Conservation (phyloP, 2,888 invertebrate species). For the Nephrotoma flavescens region DNA sequence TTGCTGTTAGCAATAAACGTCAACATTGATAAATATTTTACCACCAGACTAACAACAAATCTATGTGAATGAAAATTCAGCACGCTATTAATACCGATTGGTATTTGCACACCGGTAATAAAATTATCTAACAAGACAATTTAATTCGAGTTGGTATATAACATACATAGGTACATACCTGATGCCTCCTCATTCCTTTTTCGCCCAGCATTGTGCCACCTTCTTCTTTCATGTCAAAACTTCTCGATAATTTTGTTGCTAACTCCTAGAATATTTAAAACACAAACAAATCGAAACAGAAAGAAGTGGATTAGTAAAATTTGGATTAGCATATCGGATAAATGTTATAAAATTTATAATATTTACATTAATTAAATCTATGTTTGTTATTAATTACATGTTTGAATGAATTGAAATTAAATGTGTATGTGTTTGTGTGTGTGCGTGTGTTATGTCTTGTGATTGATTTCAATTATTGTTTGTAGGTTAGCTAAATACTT, state of each 20-base stretch:
- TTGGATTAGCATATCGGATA: not conserved
- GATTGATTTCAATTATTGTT: not conserved
- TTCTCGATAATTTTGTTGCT: slow-evolving; percentile 73
- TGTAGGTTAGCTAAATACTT: too few species aligned
- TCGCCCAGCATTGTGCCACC: slow-evolving; percentile 55
- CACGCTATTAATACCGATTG: not conserved
- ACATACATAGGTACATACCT: slow-evolving; percentile 23
- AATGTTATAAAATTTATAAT: not conserved
- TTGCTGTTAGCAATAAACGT: not conserved
- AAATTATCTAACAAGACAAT: not conserved
- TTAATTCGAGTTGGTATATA: too few species aligned
- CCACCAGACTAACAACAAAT: not conserved
- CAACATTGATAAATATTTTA: not conserved
- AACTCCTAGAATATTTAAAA: slow-evolving; percentile 45
- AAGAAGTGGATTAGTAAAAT: not conserved
- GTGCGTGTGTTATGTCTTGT: not conserved
- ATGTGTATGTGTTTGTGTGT: not conserved
- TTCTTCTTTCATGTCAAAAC: slow-evolving; percentile 81
- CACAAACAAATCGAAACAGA: not conserved
- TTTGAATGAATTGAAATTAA: not conserved
- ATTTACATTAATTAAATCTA: not conserved
- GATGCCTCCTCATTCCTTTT: slow-evolving; percentile 52
- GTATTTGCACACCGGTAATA: not conserved
- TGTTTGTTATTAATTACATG: not conserved
- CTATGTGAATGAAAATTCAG: not conserved